Evolutionary conservation across 2,888 invertebrate genomes (phyloP), one percentile per base, ranked within the genome.

Genomic region (Ormyrus rosae): DNA sequence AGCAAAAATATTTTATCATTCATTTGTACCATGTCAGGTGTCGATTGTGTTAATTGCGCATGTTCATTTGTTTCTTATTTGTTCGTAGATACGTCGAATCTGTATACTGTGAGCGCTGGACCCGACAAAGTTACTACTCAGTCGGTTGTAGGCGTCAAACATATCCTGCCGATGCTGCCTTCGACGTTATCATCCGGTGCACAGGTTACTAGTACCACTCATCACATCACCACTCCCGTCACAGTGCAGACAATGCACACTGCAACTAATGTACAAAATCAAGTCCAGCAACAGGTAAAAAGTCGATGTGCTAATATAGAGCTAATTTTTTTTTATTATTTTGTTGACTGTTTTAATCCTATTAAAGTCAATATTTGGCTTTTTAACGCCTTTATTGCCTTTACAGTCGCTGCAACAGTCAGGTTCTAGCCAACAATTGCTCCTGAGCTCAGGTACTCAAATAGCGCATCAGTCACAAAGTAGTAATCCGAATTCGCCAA

Each of bases 81-180:
- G 53, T 58, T 68, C 82, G 53, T 83, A 89, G 89, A 86, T 81
- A 84, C 89, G 51, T 90, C 91, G 51, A 91, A 92, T 85, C 84
- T 93, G 84, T 93, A 92, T 86, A 92, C 93, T 85, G 88, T 93
- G 83, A 92, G 89, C 85, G 91, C 89, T 83, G 91, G 89, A 70
- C 91, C 92, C 65, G 93, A 93, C 13, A 90, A 90, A 84, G 88
- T 86, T 64, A 80, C 86, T 67, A 70, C 86, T 87, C 89, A 77
- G 83, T 82, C 80, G 81, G 88, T 80, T 89, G 90, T 91, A 67
- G 90, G 89, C 34, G 85, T 89, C 9, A 92, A 91, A 87, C 93
- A 93, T 53, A 93, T 93, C 72, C 81, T 89, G 70, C 89, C 90
- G n/a, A 92, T 90, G 91, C 91, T 80, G 91, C 92, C 87, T 90